Percentiles rank a stretch among this genome's conserved stretches.
phyloP scores from a whole-genome alignment of 2,797 vertebrate species.

The Macropus fuliginosus region DNA sequence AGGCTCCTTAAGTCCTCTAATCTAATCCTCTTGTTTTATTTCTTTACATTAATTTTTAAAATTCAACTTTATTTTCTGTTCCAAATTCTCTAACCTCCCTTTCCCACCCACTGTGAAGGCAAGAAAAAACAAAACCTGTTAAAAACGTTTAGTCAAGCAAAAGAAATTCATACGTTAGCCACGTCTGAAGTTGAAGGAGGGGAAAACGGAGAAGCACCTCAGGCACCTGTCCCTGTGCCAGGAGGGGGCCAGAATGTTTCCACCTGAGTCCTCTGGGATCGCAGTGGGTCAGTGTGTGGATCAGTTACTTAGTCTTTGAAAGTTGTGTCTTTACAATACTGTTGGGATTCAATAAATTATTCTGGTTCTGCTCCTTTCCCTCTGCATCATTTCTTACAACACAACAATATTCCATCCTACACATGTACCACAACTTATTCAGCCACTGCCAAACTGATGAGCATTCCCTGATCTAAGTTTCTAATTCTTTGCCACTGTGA shows the following conservation, averaged over 20 bases:
- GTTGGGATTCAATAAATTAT: not conserved
- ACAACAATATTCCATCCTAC: not conserved
- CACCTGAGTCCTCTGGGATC: not conserved
- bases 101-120: not conserved
- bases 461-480: not conserved
- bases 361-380: not conserved
- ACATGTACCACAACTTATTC: not conserved
- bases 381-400: not conserved
- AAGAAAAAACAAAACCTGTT: not conserved
- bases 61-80: not conserved
- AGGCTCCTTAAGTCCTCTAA: not conserved
- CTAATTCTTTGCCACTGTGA: not conserved
- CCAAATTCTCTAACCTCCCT: not conserved
- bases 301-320: not conserved
- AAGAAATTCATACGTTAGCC: not conserved
- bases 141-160: not conserved
- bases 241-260: not conserved
- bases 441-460: not conserved
- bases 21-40: not conserved
- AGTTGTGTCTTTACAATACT: not conserved
- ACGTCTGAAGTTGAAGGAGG: not conserved
- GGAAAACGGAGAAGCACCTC: too few species aligned
- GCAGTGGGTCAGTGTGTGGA: not conserved
- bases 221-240: not conserved
- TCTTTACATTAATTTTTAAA: not conserved